A percentile compares a stretch with the other conserved stretches of the same genome.
phyloP scores from a whole-genome alignment of 1,140 invertebrate genomes.

The Uloborus diversus region DNA sequence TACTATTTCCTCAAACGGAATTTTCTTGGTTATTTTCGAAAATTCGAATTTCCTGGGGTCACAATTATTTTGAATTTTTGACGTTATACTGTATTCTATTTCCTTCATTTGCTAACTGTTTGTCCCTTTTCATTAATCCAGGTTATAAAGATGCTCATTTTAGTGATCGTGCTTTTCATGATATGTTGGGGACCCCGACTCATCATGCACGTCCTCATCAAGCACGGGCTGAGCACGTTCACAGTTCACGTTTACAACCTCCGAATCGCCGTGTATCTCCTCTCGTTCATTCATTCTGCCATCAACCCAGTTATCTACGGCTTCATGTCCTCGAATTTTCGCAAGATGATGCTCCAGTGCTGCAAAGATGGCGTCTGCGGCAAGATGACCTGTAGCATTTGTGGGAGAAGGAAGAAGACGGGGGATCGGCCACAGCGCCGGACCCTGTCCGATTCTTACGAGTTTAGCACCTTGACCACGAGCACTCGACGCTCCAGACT shows the following conservation, averaged over 20 bases:
- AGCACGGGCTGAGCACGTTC: constrained; percentile 59
- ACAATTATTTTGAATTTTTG: no score
- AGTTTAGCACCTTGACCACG: constrained; percentile 43
- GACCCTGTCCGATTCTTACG: constrained; percentile 27
- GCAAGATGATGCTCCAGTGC: constrained; percentile 63
- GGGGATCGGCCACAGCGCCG: background rate
- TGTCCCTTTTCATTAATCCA: constrained; percentile 57
- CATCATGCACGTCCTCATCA: constrained; percentile 64
- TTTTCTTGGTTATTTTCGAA: no score
- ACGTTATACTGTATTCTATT: no score
- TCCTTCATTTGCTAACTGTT: background rate
- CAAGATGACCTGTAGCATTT: background rate
- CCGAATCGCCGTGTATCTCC: constrained; percentile 58
- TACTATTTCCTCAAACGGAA: no score
- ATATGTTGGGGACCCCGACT: constrained; percentile 69
- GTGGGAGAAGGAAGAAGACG: background rate
- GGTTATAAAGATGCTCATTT: constrained; percentile 69
- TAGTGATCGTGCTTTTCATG: constrained; percentile 68
- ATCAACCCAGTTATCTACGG: constrained; percentile 71
- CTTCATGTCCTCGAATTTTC: constrained; percentile 70
- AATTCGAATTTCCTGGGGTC: no score
- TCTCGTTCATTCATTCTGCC: constrained; percentile 65
- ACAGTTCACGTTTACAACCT: constrained; percentile 57
- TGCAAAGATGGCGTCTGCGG: constrained; percentile 34
- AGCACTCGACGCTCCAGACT: constrained; percentile 28